Base-by-base conservation (phyloP, 2,113 vertebrate genomes). In the Erythrolamprus reginae region DNA sequence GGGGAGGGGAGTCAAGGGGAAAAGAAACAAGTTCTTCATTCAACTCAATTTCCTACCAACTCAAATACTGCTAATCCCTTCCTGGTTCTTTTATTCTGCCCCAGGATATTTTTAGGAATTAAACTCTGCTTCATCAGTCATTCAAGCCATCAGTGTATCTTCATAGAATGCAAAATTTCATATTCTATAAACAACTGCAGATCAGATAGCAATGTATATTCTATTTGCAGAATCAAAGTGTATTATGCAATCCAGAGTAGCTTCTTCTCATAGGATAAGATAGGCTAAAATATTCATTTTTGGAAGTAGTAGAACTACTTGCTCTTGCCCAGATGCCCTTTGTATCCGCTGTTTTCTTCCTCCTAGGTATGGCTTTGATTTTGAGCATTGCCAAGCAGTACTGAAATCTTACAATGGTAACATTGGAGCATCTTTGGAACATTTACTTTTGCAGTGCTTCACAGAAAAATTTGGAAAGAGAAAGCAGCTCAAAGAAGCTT, bases 361-460 rank as follows among this genome's bases (percentile, higher is more conserved):
- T 90, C 47, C 5, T 91, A 99, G 99, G 93, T 99, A 98, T 89
- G 99, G 99, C 5, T 99, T 99, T 96, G 96, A 98, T 93, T 94
- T 95, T 10, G 98, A 99, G 42, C 98, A 95, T 9, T 98, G 98
- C 92, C 97, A 96, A 83, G 95, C 92, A 4, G 97, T 98, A 0
- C 95, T 99, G 92, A 97, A 97, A 88, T 92, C 96, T 12, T 97
- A 97, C 90, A 96, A 97, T 33, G 98, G 99, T 26, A 99, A 99
- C 26, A 97, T 99, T 12, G 99, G 99, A 10, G 96, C 97, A 3
- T 99, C 99, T 0, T 45, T 99, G 91, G 99, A 99, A 82, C 94
- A 96, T 82, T 97, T 99, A 15, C 97, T 99, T 0, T 92, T 90
- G 19, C 98, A 98, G 94, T 98, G 99, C 91, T 98, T 98, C 92